Conservation (phyloP, 2,113 vertebrate species). For the Myotis davidii region DNA sequence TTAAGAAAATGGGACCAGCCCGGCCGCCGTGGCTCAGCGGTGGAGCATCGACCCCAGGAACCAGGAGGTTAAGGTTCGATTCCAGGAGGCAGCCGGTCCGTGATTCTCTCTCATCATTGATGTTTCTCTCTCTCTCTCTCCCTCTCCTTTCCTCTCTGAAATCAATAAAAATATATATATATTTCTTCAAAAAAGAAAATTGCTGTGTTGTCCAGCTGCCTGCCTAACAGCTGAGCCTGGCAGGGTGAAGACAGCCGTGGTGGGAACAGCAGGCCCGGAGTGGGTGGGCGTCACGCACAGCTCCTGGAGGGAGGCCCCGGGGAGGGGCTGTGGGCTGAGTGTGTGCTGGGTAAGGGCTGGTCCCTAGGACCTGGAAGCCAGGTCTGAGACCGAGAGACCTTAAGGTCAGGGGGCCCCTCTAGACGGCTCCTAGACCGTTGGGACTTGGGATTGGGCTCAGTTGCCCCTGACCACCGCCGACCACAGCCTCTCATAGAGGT, state of each 20-base stretch:
- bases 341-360: too few species aligned
- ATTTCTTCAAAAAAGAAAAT: not conserved
- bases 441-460: not conserved
- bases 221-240: not conserved
- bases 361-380: not conserved
- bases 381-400: not conserved
- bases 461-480: not conserved
- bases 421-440: accelerated
- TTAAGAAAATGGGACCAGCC: not conserved
- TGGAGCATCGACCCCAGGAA: too few species aligned
- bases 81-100: too few species aligned
- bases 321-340: not conserved
- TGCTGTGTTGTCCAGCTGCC: not conserved
- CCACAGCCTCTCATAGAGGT: not conserved
- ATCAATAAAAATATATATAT: too few species aligned
- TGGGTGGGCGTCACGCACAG: not conserved
- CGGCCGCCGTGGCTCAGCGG: too few species aligned
- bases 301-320: not conserved
- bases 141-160: too few species aligned
- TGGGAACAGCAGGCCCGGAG: not conserved
- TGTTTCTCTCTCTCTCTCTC: too few species aligned
- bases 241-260: not conserved
- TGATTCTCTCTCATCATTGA: too few species aligned
- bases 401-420: not conserved
- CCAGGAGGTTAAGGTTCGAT: too few species aligned